These are phyloP conservation scores for Megamerina dolium DNA, from an alignment of 2,888 invertebrate species.

Conservation along the genomic window DNA sequence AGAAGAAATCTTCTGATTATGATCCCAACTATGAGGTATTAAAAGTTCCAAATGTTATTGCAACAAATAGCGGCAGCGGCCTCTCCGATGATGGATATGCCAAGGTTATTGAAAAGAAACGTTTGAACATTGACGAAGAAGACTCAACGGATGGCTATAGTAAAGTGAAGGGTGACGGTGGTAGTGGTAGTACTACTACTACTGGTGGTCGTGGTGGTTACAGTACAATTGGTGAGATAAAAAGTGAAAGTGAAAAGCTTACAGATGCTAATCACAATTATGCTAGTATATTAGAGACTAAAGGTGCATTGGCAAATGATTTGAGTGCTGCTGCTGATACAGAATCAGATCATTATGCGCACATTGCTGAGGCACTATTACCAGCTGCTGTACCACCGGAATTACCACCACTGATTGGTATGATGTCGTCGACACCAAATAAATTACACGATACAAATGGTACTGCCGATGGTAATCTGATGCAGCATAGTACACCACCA, in stretches of 20 bases:
- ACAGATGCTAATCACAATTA: slow-evolving; percentile 40
- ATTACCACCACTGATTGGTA: slow-evolving; percentile 7
- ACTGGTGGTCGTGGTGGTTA: no score
- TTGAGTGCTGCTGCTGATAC: slow-evolving; percentile 4
- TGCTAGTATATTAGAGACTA: slow-evolving; percentile 47
- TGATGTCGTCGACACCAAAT: background rate
- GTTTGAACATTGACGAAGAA: slow-evolving; percentile 20
- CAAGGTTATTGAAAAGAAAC: slow-evolving; percentile 45
- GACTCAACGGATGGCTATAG: slow-evolving; percentile 36
- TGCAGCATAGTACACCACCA: slow-evolving; percentile 1
- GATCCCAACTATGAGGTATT: slow-evolving; percentile 80
- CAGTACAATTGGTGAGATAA: slow-evolving; percentile 40
- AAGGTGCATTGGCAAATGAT: slow-evolving; percentile 18
- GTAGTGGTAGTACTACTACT: slow-evolving; percentile 25
- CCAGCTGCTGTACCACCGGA: slow-evolving; percentile 8
- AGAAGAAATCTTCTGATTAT: slow-evolving; percentile 53
- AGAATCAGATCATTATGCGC: slow-evolving; percentile 36
- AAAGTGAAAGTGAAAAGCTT: slow-evolving; percentile 6
- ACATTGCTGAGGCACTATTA: slow-evolving; percentile 29
- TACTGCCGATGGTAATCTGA: background rate
- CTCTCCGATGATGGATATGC: slow-evolving; percentile 48
- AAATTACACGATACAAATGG: slow-evolving; percentile 4
- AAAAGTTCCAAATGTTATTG: slow-evolving; percentile 42
- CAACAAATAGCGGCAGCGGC: slow-evolving; percentile 26
- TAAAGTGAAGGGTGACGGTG: slow-evolving; percentile 35